Conservation (phyloP, 2,797 vertebrate genomes). For the Anomalospiza imberbis region DNA sequence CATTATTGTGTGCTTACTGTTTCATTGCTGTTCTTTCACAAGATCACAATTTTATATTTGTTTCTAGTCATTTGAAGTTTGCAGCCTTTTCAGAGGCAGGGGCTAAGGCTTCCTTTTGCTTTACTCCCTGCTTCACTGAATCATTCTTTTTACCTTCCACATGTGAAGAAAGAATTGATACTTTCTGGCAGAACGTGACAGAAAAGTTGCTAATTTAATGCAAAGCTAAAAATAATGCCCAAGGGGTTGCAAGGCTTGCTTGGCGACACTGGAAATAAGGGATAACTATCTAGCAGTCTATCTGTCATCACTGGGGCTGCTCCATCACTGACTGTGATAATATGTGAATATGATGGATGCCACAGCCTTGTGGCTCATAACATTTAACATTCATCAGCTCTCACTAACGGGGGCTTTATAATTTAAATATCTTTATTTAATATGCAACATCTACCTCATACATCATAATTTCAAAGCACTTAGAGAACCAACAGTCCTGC, state of each 20-base stretch:
- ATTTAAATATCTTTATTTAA: slow-evolving; percentile 92
- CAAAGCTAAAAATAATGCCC: slow-evolving; percentile 76
- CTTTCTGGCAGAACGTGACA: slow-evolving; percentile 74
- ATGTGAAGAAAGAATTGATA: slow-evolving; percentile 78
- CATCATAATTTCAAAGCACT: slow-evolving; percentile 99
- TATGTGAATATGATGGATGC: slow-evolving; percentile 89
- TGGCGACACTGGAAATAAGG: slow-evolving; percentile 74
- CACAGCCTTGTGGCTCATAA: slow-evolving; percentile 72
- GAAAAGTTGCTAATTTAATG: slow-evolving; percentile 88
- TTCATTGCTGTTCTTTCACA: slow-evolving; percentile 72
- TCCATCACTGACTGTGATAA: slow-evolving; percentile 93
- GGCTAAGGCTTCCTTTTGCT: slow-evolving; percentile 23
- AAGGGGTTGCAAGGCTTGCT: slow-evolving; percentile 70
- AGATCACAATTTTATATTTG: slow-evolving; percentile 78
- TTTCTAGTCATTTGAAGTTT: slow-evolving; percentile 69
- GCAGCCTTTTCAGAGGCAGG: slow-evolving; percentile 33
- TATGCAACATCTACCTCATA: slow-evolving; percentile 88
- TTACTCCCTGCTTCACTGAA: slow-evolving; percentile 25
- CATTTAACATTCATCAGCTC: slow-evolving; percentile 83
- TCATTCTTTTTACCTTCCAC: slow-evolving; percentile 49
- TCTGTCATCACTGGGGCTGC: slow-evolving; percentile 88
- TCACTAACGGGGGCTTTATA: slow-evolving; percentile 82
- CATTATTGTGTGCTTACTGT: slow-evolving; percentile 78
- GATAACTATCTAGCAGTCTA: slow-evolving; percentile 91
- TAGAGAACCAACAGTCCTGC: slow-evolving; percentile 86